Evolutionary conservation across 2,888 invertebrate genomes (phyloP).

Genomic region (Micropterix aruncella): DNA sequence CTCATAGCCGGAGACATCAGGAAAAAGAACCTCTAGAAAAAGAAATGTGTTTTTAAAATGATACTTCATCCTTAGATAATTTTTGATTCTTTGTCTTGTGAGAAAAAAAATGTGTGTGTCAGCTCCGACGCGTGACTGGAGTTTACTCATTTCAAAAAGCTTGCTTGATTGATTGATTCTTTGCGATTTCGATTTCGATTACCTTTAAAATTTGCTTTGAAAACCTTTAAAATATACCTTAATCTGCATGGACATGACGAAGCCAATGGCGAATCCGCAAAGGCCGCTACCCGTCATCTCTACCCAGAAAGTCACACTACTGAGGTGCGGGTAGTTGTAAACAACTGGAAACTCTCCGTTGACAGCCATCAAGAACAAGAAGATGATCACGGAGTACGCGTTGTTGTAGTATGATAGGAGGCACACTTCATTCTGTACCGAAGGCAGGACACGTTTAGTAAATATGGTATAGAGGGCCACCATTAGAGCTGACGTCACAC

Average conservation of each 20-base stretch:
- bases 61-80: no score
- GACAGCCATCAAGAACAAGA: conserved; percentile 78
- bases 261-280: conserved; percentile 95
- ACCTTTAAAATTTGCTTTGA: no score
- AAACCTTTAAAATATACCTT: conserved; percentile 65
- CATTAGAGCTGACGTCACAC: conserved; percentile 80
- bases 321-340: conserved; percentile 46
- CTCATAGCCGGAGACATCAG: no score
- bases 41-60: no score
- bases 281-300: conserved; percentile 81
- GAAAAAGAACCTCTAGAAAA: no score
- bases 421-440: conserved; percentile 88
- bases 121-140: no score
- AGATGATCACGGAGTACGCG: conserved; percentile 79
- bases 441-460: conserved; percentile 80
- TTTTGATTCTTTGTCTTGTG: no score
- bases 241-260: conserved; percentile 91
- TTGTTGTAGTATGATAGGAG: conserved; percentile 92
- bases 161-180: no score
- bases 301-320: conserved; percentile 57
- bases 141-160: no score
- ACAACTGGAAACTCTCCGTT: conserved; percentile 61
- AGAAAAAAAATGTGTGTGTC: no score
- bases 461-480: conserved; percentile 92
- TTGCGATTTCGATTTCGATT: no score